phyloP scores from a whole-genome alignment of 2,888 invertebrate genomes.

The Stenurella melanura region DNA sequence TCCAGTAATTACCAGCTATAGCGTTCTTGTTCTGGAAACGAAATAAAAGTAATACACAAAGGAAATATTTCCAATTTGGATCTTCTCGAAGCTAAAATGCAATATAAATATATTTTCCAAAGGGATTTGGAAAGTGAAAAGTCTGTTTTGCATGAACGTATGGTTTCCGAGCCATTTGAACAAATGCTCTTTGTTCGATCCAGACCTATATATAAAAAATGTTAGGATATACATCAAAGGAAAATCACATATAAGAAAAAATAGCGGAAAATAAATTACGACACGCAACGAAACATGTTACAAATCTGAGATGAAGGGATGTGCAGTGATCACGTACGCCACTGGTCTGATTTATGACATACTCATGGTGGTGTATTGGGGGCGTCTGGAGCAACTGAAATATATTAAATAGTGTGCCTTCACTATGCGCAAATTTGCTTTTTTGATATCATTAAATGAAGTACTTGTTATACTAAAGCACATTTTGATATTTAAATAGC shows the following conservation, averaged over 20 bases:
- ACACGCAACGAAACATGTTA: conserved; percentile 56
- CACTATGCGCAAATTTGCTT: too few relatives aligned
- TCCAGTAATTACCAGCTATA: neutral
- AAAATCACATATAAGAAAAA: conserved; percentile 49
- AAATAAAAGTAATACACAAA: conserved; percentile 17
- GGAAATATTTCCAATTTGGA: conserved; percentile 35
- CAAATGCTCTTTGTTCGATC: conserved; percentile 44
- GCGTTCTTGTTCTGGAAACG: neutral
- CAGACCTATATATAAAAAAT: conserved; percentile 50
- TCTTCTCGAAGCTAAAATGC: conserved; percentile 26
- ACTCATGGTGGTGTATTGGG: conserved; percentile 14
- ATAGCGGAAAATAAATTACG: conserved; percentile 50
- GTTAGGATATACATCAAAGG: conserved; percentile 52
- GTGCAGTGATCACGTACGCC: conserved; percentile 56
- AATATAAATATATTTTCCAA: conserved; percentile 33
- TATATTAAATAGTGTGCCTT: too few relatives aligned
- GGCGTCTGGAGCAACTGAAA: conserved; percentile 1
- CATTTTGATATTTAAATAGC: too few relatives aligned
- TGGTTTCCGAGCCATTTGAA: conserved; percentile 45
- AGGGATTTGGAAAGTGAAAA: conserved; percentile 39
- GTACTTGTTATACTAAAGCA: too few relatives aligned
- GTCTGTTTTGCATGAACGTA: conserved; percentile 47
- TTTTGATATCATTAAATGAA: too few relatives aligned
- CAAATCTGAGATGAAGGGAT: conserved; percentile 52
- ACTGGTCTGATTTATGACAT: conserved; percentile 55